Base-by-base conservation (phyloP, 2,113 vertebrate genomes). In the Muntiacus muntjak region DNA sequence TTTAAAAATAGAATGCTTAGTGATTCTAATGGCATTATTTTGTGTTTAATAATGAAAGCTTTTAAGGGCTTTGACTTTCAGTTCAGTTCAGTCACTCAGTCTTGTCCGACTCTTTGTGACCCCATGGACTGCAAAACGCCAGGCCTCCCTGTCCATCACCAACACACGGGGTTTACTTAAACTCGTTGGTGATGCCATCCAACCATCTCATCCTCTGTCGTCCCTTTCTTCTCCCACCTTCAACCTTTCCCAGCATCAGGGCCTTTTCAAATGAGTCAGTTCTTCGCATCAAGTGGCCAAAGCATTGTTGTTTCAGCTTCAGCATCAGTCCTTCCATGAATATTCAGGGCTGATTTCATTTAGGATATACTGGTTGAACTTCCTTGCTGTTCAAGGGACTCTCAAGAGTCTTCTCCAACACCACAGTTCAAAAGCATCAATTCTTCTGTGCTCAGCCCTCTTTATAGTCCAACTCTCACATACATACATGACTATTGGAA, bases 21-120 rank as follows among this genome's bases (percentile, higher is more conserved):
- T 96, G 86, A 87, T 50, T 96, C 36, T 95, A 92, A 95, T 88
- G 95, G 57, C 16, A 47, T 85, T 91, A 58, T 95, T 96, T 94
- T 87, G 26, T 71, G 30, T 95, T 94, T 89, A 87, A 60, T 96
- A 95, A 88, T 85, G 52, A 93, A 96, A 76, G 74, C 79, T 97
- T 97, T 95, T 83, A 78, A 86, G 40, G 74, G 40, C 25, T 78
- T 78, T 78, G 74, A 76, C 71, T 76, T 43, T 76, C 33, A 64
- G 62, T 17, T n/a, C 62, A 64, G 62, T 64, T 64, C 30, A 64
- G 15, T 64, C 1, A 1, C 7, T 64, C 62, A 64, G 30, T n/a
- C 15, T 4, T 64, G 62, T 64, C 30, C 7, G 0, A 64, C 30
- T 64, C 15, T 64, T 64, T 64, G 62, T 0, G 1, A 64, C 62